A percentile compares a stretch with the other conserved stretches of the same genome.
These are phyloP conservation scores for Siphamia tubifer DNA, from an alignment of 2,113 vertebrate genomes.

Conservation along the genomic window DNA sequence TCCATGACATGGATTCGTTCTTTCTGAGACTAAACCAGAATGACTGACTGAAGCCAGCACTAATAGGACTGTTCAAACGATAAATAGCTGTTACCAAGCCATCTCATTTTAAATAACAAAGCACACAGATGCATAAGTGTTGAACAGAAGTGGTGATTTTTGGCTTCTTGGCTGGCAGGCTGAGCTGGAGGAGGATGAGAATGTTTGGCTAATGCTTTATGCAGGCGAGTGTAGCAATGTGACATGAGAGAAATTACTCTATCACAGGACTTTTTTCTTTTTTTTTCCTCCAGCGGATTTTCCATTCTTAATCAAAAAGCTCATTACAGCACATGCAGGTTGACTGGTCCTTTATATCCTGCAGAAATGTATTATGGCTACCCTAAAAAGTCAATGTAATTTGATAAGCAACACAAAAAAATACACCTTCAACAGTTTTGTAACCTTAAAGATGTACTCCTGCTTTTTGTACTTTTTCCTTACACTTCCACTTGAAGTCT, in stretches of 20 bases:
- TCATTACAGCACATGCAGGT: conserved; percentile 69
- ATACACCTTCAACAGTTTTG: conserved; percentile 24
- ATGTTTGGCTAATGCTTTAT: conserved; percentile 9
- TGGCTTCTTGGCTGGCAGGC: conserved; percentile 26
- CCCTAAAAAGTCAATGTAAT: conserved; percentile 43
- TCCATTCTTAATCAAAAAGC: conserved; percentile 76
- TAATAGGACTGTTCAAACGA: conserved; percentile 34
- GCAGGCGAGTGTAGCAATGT: conserved; percentile 34
- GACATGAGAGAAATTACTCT: conserved; percentile 54
- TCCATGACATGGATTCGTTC: conserved; percentile 22
- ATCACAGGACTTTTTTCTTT: conserved; percentile 35
- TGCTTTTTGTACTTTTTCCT: conserved; percentile 25
- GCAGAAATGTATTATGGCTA: conserved; percentile 52
- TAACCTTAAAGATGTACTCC: conserved; percentile 39
- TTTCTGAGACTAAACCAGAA: conserved; percentile 10
- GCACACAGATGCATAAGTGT: conserved; percentile 54
- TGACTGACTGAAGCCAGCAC: conserved; percentile 11
- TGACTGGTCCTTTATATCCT: conserved; percentile 58
- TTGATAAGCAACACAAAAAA: conserved; percentile 31
- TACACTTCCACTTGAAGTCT: conserved; percentile 53
- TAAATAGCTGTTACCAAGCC: conserved; percentile 39
- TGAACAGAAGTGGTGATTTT: conserved; percentile 8
- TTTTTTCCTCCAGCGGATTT: conserved; percentile 53
- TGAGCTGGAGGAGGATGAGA: conserved; percentile 18
- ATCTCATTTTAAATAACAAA: conserved; percentile 62